Percentiles rank a stretch among this genome's conserved stretches.
These are phyloP conservation scores for Drosophila greeni DNA, from an alignment of 2,888 invertebrate genomes.

Conservation along the genomic window DNA sequence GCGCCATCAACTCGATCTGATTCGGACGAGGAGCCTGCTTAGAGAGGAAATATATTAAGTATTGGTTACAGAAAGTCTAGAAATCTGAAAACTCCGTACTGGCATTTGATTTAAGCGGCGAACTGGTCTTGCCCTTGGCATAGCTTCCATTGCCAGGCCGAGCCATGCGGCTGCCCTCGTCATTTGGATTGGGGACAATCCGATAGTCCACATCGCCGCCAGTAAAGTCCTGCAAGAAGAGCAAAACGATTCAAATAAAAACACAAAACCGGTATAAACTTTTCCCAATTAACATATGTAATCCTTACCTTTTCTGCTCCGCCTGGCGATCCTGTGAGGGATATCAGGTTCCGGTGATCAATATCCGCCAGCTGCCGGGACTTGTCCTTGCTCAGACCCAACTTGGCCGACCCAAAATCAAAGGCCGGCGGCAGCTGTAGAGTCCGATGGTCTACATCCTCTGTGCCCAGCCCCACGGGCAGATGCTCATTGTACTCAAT, in stretches of 20 bases:
- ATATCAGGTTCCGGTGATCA: constrained; percentile 90
- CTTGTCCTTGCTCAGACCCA: constrained; percentile 75
- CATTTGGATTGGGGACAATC: constrained; percentile 35
- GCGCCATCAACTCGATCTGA: constrained; percentile 72
- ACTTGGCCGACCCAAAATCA: constrained; percentile 61
- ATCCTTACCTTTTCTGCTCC: constrained; percentile 55
- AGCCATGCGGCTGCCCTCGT: constrained; percentile 60
- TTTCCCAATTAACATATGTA: background rate
- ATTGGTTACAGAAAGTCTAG: background rate
- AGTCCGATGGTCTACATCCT: constrained; percentile 83
- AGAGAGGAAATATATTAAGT: background rate
- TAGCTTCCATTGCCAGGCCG: constrained; percentile 54
- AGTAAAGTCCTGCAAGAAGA: constrained; percentile 62
- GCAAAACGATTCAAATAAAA: background rate
- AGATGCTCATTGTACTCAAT: constrained; percentile 83
- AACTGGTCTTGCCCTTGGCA: constrained; percentile 51
- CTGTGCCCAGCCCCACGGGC: constrained; percentile 75
- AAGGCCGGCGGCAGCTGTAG: constrained; percentile 80
- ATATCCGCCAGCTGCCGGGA: constrained; percentile 83
- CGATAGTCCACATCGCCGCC: constrained; percentile 76
- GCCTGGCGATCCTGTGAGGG: constrained; percentile 86
- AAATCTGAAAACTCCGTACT: constrained; percentile 56
- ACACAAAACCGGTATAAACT: no score
- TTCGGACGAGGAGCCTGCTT: constrained; percentile 71
- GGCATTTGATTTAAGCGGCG: constrained; percentile 73